Conservation (phyloP, 2,113 vertebrate species). For the Corythoichthys intestinalis region DNA sequence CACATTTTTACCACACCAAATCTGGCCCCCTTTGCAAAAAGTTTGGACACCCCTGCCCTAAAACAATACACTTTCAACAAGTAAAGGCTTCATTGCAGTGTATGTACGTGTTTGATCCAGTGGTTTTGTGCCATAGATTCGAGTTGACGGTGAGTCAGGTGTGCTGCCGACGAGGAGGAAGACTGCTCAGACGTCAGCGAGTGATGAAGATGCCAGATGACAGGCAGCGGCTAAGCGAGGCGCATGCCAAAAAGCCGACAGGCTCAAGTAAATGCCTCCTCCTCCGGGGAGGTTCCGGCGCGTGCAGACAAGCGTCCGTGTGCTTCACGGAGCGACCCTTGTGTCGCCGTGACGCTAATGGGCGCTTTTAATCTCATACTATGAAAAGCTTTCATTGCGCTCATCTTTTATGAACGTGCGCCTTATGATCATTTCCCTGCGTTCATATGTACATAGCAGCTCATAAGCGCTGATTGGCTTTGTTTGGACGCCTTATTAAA, state of each 20-base stretch:
- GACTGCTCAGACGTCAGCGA: neutral
- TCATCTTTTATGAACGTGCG: constrained; percentile 1
- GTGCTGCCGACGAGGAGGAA: neutral
- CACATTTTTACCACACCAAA: too few relatives aligned
- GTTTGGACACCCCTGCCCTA: too few relatives aligned
- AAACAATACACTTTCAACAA: too few relatives aligned
- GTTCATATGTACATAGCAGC: neutral
- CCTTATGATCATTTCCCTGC: neutral
- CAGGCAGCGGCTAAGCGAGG: neutral
- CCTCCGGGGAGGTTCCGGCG: neutral
- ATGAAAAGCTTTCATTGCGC: neutral
- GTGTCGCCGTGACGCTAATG: neutral
- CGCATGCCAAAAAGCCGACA: neutral
- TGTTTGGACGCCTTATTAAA: constrained; percentile 2
- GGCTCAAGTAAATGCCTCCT: neutral
- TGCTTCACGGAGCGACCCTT: neutral
- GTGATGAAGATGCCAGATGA: neutral
- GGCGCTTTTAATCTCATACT: neutral
- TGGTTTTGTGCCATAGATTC: neutral
- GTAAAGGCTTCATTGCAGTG: too few relatives aligned
- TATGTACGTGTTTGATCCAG: too few relatives aligned
- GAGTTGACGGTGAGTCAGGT: neutral
- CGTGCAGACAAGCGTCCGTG: neutral
- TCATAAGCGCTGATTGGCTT: neutral
- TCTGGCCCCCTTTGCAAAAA: too few relatives aligned